phyloP scores from a whole-genome alignment of 2,797 vertebrate genomes.

The Crenuchus spilurus region DNA sequence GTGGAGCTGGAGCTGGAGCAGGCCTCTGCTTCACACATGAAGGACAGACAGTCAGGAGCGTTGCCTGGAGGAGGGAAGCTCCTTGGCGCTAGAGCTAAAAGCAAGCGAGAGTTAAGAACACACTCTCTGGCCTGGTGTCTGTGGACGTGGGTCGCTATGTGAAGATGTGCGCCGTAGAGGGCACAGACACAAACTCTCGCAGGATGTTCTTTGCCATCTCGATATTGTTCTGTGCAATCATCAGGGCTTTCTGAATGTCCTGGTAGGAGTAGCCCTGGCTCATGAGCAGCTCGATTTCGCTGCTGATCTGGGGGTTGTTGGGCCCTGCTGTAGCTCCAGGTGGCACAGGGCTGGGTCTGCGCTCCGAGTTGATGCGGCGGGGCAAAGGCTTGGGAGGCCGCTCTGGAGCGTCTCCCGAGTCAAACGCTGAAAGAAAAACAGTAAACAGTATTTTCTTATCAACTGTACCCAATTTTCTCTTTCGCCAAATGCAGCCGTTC shows the following conservation, averaged over 20 bases:
- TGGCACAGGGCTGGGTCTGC: conserved; percentile 78
- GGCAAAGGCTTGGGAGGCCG: conserved; percentile 95
- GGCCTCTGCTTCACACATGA: not conserved
- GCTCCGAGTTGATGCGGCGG: conserved; percentile 91
- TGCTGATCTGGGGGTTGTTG: conserved; percentile 82
- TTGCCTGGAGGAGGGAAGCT: conserved; percentile 3
- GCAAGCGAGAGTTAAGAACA: not conserved
- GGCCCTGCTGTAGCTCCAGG: conserved; percentile 49
- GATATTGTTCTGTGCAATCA: conserved; percentile 98
- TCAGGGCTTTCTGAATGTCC: conserved; percentile 98
- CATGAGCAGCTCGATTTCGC: conserved; percentile 94
- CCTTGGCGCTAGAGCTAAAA: conserved; percentile 15
- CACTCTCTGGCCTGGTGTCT: conserved; percentile 43
- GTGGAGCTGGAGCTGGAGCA: conserved; percentile 10
- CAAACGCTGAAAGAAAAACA: conserved; percentile 73
- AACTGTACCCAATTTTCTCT: no score
- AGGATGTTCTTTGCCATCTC: conserved; percentile 99
- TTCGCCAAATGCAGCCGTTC: no score
- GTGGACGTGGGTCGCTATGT: conserved; percentile 82
- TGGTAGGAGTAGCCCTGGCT: conserved; percentile 97
- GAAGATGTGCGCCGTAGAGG: conserved; percentile 88
- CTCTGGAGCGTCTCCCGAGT: conserved; percentile 87
- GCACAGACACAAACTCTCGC: conserved; percentile 94
- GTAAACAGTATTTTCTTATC: no score
- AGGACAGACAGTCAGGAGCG: conserved; percentile 24